Base-by-base conservation (phyloP, 1,140 invertebrate genomes). In the Himalopsyche phryganea region DNA sequence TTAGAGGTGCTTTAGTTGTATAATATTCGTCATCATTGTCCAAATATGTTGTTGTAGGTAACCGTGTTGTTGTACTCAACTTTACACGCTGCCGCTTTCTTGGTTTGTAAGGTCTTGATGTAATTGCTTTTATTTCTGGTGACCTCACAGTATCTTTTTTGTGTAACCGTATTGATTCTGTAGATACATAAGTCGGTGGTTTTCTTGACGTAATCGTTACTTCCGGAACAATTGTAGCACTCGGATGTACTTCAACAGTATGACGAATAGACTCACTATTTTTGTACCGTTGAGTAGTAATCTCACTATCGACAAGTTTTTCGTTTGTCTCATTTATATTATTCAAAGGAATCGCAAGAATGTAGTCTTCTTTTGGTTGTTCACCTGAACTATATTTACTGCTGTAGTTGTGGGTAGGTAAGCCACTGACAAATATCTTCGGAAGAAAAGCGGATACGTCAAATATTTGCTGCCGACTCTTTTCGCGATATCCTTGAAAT, bases 381-480 rank as follows among this genome's bases (percentile, higher is more conserved):
- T n/a, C 14, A n/a, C 52, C 47, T 13, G 33, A 20, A 38, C 28
- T 63, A 48, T 63, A 63, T 60, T 45, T 63, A 33, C 61, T 63
- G 17, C 61, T 63, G 19, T 33, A 56, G 49, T 63, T 63, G 28
- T 63, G 44, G 19, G 48, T 20, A 7, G 47, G 38, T 14, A 18
- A 44, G 19, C 48, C 38, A 20, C 20, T 56, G 23, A 28, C 7
- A 56, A 50, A 18, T 50, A 42, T 14, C 44, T 53, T 17, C 4
- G 70, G 67, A 42, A 73, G 50, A 64, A 66, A 73, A 52, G 67
- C 63, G 9, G 67, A 67, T 9, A 72, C 67, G 58, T 72, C 71
- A 56, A 71, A 71, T 42, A 66, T 54, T 11, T n/a, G 11, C 11
- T 4, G 11, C 4, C 38, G 38, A 40, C 15, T 40, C 4, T 4